Base-by-base conservation (phyloP, 2,797 vertebrate species). In the Helicolenus hilgendorfi region DNA sequence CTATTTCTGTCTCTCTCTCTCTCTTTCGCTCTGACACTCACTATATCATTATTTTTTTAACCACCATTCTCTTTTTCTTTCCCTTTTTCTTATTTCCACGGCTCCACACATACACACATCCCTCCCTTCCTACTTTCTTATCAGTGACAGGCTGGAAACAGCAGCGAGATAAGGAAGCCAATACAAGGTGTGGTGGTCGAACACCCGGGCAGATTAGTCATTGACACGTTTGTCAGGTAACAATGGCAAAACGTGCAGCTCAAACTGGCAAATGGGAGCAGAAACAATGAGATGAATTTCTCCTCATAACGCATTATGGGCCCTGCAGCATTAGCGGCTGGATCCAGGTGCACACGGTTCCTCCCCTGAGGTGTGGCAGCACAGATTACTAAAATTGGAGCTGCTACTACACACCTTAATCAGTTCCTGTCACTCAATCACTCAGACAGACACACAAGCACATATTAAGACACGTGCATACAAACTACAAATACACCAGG, bases 81-180 rank as follows among this genome's bases (percentile, higher is more conserved):
- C 53, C 56, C 63, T 91, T 91, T 83, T 73, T 87, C 84, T 84
- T 84, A 78, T 87, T 85, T 84, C 24, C 64, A 69, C 56, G 15
- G 73, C 49, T 11, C 45, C 76, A 75, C 83, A 81, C 71, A 79
- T 49, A 55, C 81, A 55, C 84, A 82, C 65, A 67, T 38, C 63
- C 58, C 41, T 73, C 38, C 26, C 68, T 67, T 55, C 65, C 27
- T 62, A 80, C 59, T 64, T 58, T 79, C 87, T 96, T 97, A 96
- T 96, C 96, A 95, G 94, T 94, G 96, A 95, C 94, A 95, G 88
- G 86, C 91, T 95, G 92, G 93, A 96, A 96, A 93, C 94, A 90
- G 94, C 81, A 91, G 81, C 33, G 58, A 94, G 96, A 97, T 97
- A 97, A 96, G 95, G 85, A 92, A 88, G 87, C 94, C 94, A 91